Evolutionary conservation across 2,797 vertebrate species (phyloP).

Genomic region (Anas acuta): DNA sequence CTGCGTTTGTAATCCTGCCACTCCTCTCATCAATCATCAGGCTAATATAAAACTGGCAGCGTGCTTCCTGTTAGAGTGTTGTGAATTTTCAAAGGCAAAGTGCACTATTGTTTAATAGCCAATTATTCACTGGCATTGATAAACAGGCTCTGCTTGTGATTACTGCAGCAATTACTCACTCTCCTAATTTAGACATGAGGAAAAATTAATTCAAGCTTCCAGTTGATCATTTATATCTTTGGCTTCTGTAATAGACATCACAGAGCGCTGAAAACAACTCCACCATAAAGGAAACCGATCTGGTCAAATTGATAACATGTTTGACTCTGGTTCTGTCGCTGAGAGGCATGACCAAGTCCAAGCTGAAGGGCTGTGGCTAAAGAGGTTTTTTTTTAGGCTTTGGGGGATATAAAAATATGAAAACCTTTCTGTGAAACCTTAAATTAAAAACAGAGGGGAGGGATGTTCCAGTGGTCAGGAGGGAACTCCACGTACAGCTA

Average conservation of each 20-base stretch:
- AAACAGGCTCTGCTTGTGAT: constrained; percentile 56
- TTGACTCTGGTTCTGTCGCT: background rate
- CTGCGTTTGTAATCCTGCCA: constrained; percentile 1
- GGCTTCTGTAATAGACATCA: constrained; percentile 16
- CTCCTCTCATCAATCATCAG: constrained; percentile 61
- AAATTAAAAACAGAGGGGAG: background rate
- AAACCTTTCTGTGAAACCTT: background rate
- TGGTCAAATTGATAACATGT: constrained; percentile 31
- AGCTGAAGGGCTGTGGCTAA: background rate
- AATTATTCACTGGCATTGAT: constrained; percentile 70
- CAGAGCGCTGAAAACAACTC: constrained; percentile 4
- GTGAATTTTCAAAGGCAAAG: constrained; percentile 64
- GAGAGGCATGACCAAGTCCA: background rate
- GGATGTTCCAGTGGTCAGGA: background rate
- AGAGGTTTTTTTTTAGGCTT: background rate
- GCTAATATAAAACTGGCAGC: background rate
- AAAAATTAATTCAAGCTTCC: constrained; percentile 65
- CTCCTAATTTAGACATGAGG: constrained; percentile 64
- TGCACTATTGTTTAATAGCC: constrained; percentile 69
- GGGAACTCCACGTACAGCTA: background rate
- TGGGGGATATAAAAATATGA: background rate
- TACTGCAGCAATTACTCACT: constrained; percentile 66
- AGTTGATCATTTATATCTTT: constrained; percentile 67
- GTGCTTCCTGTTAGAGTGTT: constrained; percentile 51
- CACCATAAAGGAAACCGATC: constrained; percentile 40